phyloP scores from a whole-genome alignment of 2,113 vertebrate species.

The Ailuropoda melanoleuca region DNA sequence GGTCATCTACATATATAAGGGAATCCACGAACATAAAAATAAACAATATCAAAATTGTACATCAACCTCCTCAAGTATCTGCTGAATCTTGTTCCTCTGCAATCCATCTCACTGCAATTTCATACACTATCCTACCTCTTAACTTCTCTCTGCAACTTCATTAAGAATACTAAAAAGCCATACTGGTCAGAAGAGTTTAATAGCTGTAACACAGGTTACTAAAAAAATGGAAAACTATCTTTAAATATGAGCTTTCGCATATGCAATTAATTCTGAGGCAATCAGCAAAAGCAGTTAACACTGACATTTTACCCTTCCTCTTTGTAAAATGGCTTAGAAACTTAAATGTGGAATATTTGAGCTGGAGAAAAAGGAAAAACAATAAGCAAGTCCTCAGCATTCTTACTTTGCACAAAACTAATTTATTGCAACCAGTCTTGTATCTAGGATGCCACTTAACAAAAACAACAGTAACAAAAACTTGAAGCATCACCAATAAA shows the following conservation, averaged over 20 bases:
- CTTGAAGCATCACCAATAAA: slow-evolving; percentile 19
- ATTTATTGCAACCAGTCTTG: neutral
- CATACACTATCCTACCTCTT: neutral
- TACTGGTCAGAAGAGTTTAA: neutral
- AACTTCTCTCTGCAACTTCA: neutral
- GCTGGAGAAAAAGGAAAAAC: neutral
- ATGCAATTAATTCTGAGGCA: slow-evolving; percentile 1
- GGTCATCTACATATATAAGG: neutral
- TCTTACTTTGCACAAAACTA: slow-evolving; percentile 27
- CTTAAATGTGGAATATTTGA: neutral
- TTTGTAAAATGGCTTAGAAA: slow-evolving; percentile 37
- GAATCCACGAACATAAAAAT: slow-evolving; percentile 15
- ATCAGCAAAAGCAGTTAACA: neutral
- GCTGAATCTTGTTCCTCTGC: neutral
- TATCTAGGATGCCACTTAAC: neutral
- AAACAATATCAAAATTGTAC: neutral
- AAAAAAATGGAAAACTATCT: neutral
- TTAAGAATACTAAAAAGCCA: neutral
- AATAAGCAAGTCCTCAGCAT: neutral
- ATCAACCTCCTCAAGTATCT: slow-evolving; percentile 16
- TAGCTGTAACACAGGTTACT: neutral
- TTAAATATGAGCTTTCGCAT: neutral
- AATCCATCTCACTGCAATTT: neutral
- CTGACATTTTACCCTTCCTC: neutral
- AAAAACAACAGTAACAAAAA: neutral